A percentile compares a stretch with the other conserved stretches of the same genome.
phyloP scores from a whole-genome alignment of 2,797 vertebrate species.

The Harpagifer antarcticus region DNA sequence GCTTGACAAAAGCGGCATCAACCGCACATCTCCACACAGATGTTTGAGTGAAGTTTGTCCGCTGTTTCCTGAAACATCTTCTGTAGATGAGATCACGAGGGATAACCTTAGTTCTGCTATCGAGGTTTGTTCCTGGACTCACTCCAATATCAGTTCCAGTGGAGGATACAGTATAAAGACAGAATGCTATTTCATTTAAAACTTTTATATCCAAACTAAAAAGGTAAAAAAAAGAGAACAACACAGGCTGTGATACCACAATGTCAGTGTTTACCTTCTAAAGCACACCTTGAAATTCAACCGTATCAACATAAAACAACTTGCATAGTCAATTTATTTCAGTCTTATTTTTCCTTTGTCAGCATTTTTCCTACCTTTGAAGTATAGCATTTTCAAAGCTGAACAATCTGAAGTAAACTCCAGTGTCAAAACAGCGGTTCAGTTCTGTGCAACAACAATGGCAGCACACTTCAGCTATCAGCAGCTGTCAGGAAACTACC shows the following conservation, averaged over 20 bases:
- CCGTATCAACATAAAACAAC: background rate
- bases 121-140: constrained; percentile 29
- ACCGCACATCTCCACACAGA: constrained; percentile 34
- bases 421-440: background rate
- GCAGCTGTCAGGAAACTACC: constrained; percentile 14
- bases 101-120: constrained; percentile 37
- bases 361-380: background rate
- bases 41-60: constrained; percentile 12
- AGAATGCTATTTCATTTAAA: background rate
- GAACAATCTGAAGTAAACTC: constrained; percentile 2
- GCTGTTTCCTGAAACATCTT: constrained; percentile 15
- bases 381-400: constrained; percentile 6
- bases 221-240: background rate
- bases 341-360: constrained; percentile 5
- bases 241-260: background rate
- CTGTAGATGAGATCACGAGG: constrained; percentile 28
- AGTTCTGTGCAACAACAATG: background rate
- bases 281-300: background rate
- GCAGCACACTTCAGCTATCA: background rate
- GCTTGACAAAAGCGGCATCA: constrained; percentile 58
- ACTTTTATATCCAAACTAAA: constrained; percentile 6
- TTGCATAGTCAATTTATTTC: background rate
- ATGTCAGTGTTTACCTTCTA: background rate
- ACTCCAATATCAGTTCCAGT: constrained; percentile 20
- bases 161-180: constrained; percentile 3